Evolutionary conservation across 2,888 invertebrate species (phyloP).

Genomic region (Priocnemis perturbator): DNA sequence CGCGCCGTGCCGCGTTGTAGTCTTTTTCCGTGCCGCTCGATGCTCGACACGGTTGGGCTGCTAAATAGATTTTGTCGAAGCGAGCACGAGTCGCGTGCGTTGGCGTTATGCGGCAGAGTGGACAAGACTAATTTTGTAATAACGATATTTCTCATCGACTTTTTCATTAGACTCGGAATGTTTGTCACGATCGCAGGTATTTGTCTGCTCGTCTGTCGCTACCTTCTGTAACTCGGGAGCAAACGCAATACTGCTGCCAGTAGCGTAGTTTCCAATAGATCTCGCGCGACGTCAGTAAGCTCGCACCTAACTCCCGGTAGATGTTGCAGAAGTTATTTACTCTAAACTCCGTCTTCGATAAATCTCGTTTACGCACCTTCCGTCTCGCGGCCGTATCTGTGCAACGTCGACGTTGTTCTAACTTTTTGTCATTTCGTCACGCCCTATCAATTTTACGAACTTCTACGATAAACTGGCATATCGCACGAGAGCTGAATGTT

Average conservation of each 20-base stretch:
- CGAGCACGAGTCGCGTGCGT: too few relatives aligned
- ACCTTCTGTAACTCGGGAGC: too few relatives aligned
- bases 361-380: conserved; percentile 51
- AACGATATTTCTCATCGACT: too few relatives aligned
- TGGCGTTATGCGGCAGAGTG: too few relatives aligned
- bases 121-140: too few relatives aligned
- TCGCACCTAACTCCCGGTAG: conserved; percentile 47
- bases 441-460: conserved; percentile 56
- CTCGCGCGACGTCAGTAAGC: conserved; percentile 29
- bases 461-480: conserved; percentile 31
- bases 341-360: conserved; percentile 51
- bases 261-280: conserved; percentile 48
- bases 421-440: conserved; percentile 26
- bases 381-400: conserved; percentile 38
- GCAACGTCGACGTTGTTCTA: conserved; percentile 33
- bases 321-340: conserved; percentile 46
- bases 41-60: too few relatives aligned
- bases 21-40: too few relatives aligned
- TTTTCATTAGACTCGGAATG: too few relatives aligned
- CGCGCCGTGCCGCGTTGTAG: too few relatives aligned
- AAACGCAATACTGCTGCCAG: conserved; percentile 29
- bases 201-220: too few relatives aligned
- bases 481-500: conserved; percentile 14
- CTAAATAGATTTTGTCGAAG: too few relatives aligned
- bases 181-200: too few relatives aligned